phyloP scores from a whole-genome alignment of 2,113 vertebrate species.

The Pituophis catenifer region DNA sequence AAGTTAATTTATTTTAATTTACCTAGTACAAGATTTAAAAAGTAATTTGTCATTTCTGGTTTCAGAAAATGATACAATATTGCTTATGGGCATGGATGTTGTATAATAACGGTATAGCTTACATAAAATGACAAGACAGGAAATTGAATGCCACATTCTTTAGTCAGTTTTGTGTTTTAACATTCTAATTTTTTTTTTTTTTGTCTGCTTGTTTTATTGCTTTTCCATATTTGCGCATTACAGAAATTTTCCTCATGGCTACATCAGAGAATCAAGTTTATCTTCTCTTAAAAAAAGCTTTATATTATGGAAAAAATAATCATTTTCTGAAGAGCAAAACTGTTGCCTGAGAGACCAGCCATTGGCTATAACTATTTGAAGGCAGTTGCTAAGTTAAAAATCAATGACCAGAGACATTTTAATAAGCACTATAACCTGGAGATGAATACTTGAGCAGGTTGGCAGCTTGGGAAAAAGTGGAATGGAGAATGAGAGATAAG shows the following conservation, averaged over 20 bases:
- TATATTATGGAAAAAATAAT: conserved; percentile 51
- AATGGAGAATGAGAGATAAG: neutral
- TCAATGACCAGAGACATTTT: conserved; percentile 6
- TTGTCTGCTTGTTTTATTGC: conserved; percentile 64
- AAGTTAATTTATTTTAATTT: conserved; percentile 72
- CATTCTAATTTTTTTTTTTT: conserved; percentile 59
- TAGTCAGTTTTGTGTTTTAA: conserved; percentile 46
- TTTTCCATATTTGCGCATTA: conserved; percentile 64
- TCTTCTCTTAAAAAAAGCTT: conserved; percentile 32
- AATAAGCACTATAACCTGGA: conserved; percentile 4
- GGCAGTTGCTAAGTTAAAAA: neutral
- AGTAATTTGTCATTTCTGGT: conserved; percentile 69
- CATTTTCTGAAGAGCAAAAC: conserved; percentile 31
- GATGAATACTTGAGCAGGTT: neutral
- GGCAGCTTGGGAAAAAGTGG: neutral
- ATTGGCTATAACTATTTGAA: conserved; percentile 12
- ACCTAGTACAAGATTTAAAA: conserved; percentile 61
- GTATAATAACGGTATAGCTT: conserved; percentile 54
- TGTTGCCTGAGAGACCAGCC: conserved; percentile 39
- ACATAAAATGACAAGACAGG: conserved; percentile 64
- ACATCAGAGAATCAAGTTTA: conserved; percentile 61
- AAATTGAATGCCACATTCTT: conserved; percentile 69
- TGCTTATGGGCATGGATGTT: conserved; percentile 59
- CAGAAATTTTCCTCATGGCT: conserved; percentile 68
- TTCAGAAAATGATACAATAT: conserved; percentile 58